Evolutionary conservation across 2,113 vertebrate genomes (phyloP), one percentile per base, ranked within the genome.

Genomic region (Bufo gargarizans): DNA sequence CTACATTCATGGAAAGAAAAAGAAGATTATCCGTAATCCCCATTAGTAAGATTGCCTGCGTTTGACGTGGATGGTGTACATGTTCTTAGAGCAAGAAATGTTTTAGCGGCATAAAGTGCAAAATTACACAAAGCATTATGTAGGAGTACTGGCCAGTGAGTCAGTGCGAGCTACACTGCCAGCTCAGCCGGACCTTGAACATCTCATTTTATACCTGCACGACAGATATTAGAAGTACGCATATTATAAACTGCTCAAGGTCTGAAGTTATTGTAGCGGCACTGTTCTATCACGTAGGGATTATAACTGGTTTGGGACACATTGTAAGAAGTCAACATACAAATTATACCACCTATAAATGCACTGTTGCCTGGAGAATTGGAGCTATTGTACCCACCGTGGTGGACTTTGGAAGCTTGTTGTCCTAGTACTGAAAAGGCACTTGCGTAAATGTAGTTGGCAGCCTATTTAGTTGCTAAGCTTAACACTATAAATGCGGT

Each of bases 1-100:
- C 50, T 76, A 67, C 49, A 76, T 77, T 77, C 49, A 77, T 78
- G 77, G 59, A 55, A 82, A 55, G 50, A 77, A 82, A 81, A 77
- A 77, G 63, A 14, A 89, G 87, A 89, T 89, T 89, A 84, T 67
- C 49, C 47, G 69, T 89, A 89, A 89, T 89, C 72, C 74, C 82
- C 87, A 89, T 84, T 89, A 78, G 81, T 16, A 78, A 84, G 80
- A 89, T 89, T 89, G 84, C 81, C 81, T 88, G 49, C 80, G 5
- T 69, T 69, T 78, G 74, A 88, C 71, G 84, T 67, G 33, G 87
- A 77, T 77, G 69, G 72, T 84, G 74, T 69, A 84, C 59, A 67
- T 50, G 49, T 77, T 71, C 77, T 65, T 22, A 63, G 59, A 77
- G 22, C 14, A 61, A 74, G 76, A 83, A 84, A 77, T 87, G 77